These are phyloP conservation scores for Labroides dimidiatus DNA, from an alignment of 2,797 vertebrate species.

Conservation along the genomic window DNA sequence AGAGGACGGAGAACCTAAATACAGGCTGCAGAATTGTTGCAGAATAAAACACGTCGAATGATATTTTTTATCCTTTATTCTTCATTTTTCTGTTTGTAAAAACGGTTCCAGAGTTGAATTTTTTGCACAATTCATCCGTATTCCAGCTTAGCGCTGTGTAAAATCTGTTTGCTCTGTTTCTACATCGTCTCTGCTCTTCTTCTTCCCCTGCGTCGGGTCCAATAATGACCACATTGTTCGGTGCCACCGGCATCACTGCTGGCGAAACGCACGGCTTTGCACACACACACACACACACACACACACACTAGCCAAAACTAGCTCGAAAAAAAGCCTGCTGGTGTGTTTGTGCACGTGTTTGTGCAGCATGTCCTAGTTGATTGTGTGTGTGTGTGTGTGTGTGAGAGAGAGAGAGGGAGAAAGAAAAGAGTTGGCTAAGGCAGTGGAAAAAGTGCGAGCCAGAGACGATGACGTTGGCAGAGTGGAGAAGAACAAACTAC, in stretches of 20 bases:
- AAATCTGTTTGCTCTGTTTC: constrained; percentile 48
- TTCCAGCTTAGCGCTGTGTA: too few relatives aligned
- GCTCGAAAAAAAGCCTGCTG: constrained; percentile 18
- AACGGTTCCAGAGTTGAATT: neutral
- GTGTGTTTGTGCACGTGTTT: constrained; percentile 7
- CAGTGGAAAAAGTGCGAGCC: constrained; percentile 73
- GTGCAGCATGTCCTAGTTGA: constrained; percentile 10
- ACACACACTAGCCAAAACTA: constrained; percentile 9
- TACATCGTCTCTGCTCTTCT: constrained; percentile 24
- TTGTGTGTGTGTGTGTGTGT: constrained; percentile 3
- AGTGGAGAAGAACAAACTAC: constrained; percentile 69
- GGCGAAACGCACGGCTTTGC: constrained; percentile 39
- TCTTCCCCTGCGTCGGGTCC: constrained; percentile 30
- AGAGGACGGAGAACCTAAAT: neutral
- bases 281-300: constrained; percentile 21
- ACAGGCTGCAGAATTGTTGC: too few relatives aligned
- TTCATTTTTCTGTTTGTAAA: too few relatives aligned
- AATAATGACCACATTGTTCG: constrained; percentile 64
- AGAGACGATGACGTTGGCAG: constrained; percentile 67
- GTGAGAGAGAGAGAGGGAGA: neutral
- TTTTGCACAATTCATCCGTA: too few relatives aligned
- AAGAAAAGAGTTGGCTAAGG: constrained; percentile 63
- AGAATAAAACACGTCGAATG: too few relatives aligned
- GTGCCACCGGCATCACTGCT: constrained; percentile 49
- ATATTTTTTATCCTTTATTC: too few relatives aligned